Conservation (phyloP, 2,888 invertebrate genomes). For the Gibbula magus region DNA sequence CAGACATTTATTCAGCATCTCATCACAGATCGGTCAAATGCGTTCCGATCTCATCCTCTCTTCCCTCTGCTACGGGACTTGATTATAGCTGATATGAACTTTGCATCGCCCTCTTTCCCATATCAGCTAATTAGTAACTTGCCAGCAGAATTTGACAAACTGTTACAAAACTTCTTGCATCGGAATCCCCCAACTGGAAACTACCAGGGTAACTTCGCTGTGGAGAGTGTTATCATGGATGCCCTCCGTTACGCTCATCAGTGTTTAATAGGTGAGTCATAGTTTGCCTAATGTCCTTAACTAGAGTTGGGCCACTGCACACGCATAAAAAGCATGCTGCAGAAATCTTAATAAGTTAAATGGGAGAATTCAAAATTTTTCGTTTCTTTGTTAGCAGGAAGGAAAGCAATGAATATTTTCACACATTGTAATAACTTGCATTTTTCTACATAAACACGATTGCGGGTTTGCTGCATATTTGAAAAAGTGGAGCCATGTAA, state of each 20-base stretch:
- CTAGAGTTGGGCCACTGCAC: no score
- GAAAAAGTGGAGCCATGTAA: no score
- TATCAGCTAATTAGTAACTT: constrained; percentile 72
- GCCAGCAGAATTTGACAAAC: constrained; percentile 72
- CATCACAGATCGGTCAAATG: constrained; percentile 70
- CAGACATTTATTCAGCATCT: constrained; percentile 72
- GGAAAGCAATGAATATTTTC: no score
- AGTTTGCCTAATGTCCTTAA: background rate
- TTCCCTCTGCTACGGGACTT: constrained; percentile 73
- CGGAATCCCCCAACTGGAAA: constrained; percentile 70
- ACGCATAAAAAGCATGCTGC: no score
- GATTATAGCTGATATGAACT: constrained; percentile 75
- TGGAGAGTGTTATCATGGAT: constrained; percentile 74
- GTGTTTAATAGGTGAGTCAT: constrained; percentile 70
- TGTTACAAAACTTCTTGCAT: constrained; percentile 72
- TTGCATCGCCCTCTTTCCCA: constrained; percentile 71
- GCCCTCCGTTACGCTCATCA: constrained; percentile 72
- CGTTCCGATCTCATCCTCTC: constrained; percentile 73
- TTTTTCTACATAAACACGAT: no score
- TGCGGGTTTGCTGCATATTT: no score
- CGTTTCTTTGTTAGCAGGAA: no score
- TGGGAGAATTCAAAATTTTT: no score
- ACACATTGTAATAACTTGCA: no score
- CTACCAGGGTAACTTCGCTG: constrained; percentile 70
- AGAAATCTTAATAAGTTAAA: no score